These are phyloP conservation scores for Apotomis betuletana DNA, from an alignment of 2,888 invertebrate species.

Conservation along the genomic window DNA sequence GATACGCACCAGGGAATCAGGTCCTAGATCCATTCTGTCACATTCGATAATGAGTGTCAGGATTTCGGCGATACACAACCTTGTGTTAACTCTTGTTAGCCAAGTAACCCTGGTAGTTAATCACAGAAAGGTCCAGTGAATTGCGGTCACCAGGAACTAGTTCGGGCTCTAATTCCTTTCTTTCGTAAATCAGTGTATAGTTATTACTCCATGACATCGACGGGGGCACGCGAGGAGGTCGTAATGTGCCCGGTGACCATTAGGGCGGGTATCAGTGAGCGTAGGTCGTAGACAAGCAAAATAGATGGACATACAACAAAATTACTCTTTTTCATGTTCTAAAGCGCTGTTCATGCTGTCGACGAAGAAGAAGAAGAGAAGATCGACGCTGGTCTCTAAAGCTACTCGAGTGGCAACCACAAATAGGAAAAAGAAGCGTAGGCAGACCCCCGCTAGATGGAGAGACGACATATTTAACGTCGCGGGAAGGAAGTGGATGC, in stretches of 20 bases:
- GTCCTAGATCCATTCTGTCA: too few species aligned
- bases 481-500: too few species aligned
- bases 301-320: background rate
- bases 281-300: constrained; percentile 8
- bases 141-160: constrained; percentile 1
- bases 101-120: background rate
- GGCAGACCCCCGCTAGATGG: too few species aligned
- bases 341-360: too few species aligned
- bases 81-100: background rate
- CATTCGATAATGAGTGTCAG: too few species aligned
- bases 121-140: background rate
- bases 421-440: too few species aligned
- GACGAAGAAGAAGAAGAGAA: too few species aligned
- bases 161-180: constrained; percentile 6
- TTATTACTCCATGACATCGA: constrained; percentile 40
- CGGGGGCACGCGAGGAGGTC: constrained; percentile 42
- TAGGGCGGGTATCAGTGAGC: constrained; percentile 22
- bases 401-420: too few species aligned
- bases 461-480: too few species aligned
- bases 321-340: too few species aligned
- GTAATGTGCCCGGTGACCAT: constrained; percentile 42
- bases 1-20: too few species aligned
- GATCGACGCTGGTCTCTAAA: too few species aligned
- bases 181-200: constrained; percentile 29
- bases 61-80: background rate